phyloP scores from a whole-genome alignment of 1,140 invertebrate genomes.

The Diuraphis noxia region DNA sequence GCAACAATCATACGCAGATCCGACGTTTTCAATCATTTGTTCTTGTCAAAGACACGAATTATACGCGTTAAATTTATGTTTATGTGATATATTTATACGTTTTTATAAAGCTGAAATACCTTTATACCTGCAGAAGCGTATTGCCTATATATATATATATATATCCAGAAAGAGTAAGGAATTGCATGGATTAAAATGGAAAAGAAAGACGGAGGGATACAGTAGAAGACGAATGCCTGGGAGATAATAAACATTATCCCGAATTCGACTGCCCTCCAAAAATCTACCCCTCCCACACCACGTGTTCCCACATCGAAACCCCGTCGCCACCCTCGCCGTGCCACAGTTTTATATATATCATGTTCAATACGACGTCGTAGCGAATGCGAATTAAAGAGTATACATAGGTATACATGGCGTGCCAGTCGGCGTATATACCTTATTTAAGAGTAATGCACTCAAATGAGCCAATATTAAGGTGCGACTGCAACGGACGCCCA shows the following conservation, averaged over 20 bases:
- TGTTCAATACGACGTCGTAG: not conserved
- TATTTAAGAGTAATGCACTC: constrained; percentile 33
- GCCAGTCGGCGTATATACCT: not conserved
- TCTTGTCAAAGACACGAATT: not conserved
- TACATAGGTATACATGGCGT: not conserved
- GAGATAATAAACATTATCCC: not conserved
- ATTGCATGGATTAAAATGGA: constrained; percentile 17
- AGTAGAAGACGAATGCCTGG: not conserved
- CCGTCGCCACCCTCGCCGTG: too few relatives aligned
- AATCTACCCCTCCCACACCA: not conserved
- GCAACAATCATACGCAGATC: not conserved
- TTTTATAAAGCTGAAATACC: not conserved
- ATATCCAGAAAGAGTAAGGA: not conserved
- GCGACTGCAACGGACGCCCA: not conserved
- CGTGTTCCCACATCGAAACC: not conserved
- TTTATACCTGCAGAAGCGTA: not conserved
- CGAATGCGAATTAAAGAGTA: constrained; percentile 31
- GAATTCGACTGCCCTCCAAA: not conserved
- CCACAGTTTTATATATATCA: not conserved
- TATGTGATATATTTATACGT: not conserved
- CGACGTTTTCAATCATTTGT: not conserved
- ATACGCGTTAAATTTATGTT: not conserved
- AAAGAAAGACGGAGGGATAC: not conserved
- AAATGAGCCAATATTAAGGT: constrained; percentile 46
- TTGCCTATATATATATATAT: not conserved